Conservation (phyloP, 2,888 invertebrate genomes). For the Cerastoderma edule region DNA sequence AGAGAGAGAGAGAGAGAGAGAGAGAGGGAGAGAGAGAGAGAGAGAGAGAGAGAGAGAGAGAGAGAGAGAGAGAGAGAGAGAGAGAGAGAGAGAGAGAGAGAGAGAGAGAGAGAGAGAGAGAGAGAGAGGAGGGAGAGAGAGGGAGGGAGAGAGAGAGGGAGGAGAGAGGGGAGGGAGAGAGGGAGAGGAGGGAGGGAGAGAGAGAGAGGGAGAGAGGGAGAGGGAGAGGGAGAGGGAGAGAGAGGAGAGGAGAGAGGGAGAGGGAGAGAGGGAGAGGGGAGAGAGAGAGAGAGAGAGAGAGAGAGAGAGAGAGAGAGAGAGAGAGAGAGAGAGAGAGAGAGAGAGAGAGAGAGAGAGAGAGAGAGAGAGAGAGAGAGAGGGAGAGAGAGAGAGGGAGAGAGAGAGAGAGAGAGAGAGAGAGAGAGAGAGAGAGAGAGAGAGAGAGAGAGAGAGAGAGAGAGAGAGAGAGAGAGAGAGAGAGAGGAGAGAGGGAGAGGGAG, state of each 20-base stretch:
- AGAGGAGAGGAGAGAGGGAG: background rate
- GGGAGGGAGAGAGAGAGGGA: background rate
- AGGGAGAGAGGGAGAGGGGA: background rate
- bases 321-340: background rate
- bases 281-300: background rate
- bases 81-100: background rate
- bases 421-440: background rate
- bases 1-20: slow-evolving; percentile 2
- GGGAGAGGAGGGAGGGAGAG: background rate
- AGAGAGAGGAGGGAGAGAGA: background rate
- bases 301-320: background rate
- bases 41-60: background rate
- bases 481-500: background rate
- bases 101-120: background rate
- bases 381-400: background rate
- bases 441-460: background rate
- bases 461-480: slow-evolving; percentile 1
- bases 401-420: background rate
- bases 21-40: background rate
- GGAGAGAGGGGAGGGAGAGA: background rate
- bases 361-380: background rate
- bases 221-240: background rate
- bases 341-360: background rate
- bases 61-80: background rate
- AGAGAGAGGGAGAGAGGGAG: background rate